Evolutionary conservation across 2,113 vertebrate genomes (phyloP).

Genomic region (Peromyscus maniculatus): DNA sequence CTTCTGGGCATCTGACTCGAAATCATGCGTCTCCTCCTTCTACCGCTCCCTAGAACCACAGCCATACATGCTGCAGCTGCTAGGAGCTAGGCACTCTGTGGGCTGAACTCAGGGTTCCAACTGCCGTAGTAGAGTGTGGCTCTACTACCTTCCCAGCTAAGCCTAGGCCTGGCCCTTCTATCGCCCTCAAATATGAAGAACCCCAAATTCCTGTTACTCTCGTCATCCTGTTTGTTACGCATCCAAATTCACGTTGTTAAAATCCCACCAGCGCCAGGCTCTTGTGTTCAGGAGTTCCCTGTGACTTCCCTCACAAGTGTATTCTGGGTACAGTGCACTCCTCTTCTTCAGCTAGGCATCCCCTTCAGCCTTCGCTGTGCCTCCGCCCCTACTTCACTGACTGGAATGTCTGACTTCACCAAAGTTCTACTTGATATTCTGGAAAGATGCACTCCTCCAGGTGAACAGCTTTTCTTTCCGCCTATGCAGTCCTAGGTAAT

Average conservation of each 20-base stretch:
- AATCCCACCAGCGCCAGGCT: not conserved
- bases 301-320: not conserved
- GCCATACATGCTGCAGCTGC: not conserved
- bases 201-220: not conserved
- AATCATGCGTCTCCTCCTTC: not conserved
- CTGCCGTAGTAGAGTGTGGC: not conserved
- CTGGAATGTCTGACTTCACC: not conserved
- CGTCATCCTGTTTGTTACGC: not conserved
- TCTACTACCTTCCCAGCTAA: not conserved
- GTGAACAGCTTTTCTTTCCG: not conserved
- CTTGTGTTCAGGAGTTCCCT: not conserved
- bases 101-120: not conserved
- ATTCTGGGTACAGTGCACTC: not conserved
- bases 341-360: not conserved
- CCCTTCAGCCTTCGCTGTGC: not conserved
- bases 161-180: not conserved
- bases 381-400: not conserved
- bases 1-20: conserved; percentile 30
- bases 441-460: not conserved
- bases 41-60: not conserved
- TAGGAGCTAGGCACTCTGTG: not conserved
- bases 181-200: not conserved
- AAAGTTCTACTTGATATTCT: not conserved
- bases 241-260: not conserved
- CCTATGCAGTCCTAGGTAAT: not conserved